Percentiles rank a stretch among this genome's conserved stretches.
These are phyloP conservation scores for Prionace glauca DNA, from an alignment of 2,797 vertebrate species.

Conservation along the genomic window DNA sequence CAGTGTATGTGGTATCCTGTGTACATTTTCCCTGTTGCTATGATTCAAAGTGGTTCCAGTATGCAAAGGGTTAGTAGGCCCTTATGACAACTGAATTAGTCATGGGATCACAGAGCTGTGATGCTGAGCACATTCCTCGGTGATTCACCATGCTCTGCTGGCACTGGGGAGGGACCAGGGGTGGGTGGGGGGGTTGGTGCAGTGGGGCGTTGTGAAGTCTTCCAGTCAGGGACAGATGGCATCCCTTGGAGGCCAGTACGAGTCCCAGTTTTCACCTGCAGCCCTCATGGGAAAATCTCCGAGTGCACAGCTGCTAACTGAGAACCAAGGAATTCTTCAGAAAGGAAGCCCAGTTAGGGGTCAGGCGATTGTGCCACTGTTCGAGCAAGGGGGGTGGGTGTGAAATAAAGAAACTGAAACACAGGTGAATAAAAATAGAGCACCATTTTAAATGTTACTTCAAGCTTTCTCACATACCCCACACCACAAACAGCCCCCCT, in stretches of 20 bases:
- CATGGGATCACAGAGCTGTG: constrained; percentile 45
- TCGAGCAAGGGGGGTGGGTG: background rate
- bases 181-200: background rate
- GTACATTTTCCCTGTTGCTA: constrained; percentile 17
- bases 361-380: background rate
- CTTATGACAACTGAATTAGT: constrained; percentile 49
- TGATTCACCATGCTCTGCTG: constrained; percentile 61
- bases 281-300: constrained; percentile 65
- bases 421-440: constrained; percentile 9
- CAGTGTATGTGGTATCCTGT: background rate
- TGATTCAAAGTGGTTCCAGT: constrained; percentile 38
- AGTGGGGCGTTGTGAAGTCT: constrained; percentile 44
- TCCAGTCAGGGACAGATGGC: constrained; percentile 58
- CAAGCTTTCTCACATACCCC: no score
- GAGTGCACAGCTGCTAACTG: constrained; percentile 59
- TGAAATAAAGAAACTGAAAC: constrained; percentile 33
- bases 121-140: constrained; percentile 55
- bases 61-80: constrained; percentile 35
- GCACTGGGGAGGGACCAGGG: constrained; percentile 51
- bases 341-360: constrained; percentile 24
- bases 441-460: background rate
- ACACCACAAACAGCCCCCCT: no score
- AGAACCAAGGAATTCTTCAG: constrained; percentile 45
- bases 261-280: constrained; percentile 74
- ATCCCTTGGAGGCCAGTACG: constrained; percentile 54